Base-by-base conservation (phyloP, 2,888 invertebrate genomes). In the Tortricodes alternella region DNA sequence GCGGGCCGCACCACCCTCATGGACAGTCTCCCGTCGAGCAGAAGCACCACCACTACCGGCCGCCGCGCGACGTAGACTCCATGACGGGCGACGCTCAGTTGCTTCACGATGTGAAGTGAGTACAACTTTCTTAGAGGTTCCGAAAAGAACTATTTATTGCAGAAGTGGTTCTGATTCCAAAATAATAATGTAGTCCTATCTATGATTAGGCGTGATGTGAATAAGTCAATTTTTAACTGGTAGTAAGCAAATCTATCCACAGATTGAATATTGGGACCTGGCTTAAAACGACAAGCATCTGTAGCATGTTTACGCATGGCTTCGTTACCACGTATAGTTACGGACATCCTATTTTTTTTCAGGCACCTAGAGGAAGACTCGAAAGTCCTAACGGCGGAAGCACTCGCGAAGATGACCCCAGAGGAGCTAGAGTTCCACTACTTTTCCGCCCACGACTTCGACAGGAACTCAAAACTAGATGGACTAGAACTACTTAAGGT, bases 391-490 rank as follows among this genome's bases (percentile, higher is more conserved):
- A 93, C 93, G 0, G 89, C 94, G 9, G 88, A 92, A 69, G 92
- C 72, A 74, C 91, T 94, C 52, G 91, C 94, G 0, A 93, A 93
- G 62, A 94, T 98, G 95, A 93, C 95, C 0, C 94, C 96, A 1
- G 96, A 97, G 70, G 97, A 98, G 60, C 67, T 96, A 70, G 96
- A 96, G 76, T 96, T 96, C 72, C 94, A 95, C 78, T 96, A 96
- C 74, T 96, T 97, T 77, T 94, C 95, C 88, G 88, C 95, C 13
- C 98, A 98, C 70, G 98, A 98, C 78, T 95, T 94, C 62, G 97
- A 98, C 76, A 96, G 95, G 74, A 97, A 98, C 77, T 95, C 95
- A 1, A 95, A 95, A 71, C 85, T 98, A 58, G 98, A 98, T 78
- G 98, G 98, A 0, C 84, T 97, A 58, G 98, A 98, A 88, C 93